Evolutionary conservation across 2,113 vertebrate genomes (phyloP).

Genomic region (Agapornis roseicollis): DNA sequence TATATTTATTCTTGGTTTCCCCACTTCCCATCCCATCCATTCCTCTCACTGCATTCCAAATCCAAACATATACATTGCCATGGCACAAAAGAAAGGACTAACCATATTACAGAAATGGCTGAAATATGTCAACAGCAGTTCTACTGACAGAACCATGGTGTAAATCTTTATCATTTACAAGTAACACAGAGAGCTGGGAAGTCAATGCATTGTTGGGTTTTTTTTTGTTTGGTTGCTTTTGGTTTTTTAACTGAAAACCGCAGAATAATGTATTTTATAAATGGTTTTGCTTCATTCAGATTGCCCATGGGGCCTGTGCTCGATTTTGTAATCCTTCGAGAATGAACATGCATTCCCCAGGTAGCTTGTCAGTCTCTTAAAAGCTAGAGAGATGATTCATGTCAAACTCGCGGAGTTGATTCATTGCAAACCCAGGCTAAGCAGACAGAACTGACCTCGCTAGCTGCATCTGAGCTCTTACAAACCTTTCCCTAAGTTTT

Average conservation of each 20-base stretch:
- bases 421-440: neutral
- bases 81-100: neutral
- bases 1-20: neutral
- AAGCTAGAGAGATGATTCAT: neutral
- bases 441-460: slow-evolving; percentile 13
- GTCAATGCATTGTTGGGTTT: neutral
- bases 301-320: neutral
- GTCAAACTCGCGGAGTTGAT: neutral
- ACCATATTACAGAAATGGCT: neutral
- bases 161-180: neutral
- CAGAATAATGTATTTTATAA: neutral
- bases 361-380: slow-evolving; percentile 4
- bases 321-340: neutral
- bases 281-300: neutral
- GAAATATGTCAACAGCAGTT: neutral
- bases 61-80: neutral
- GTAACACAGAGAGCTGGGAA: neutral
- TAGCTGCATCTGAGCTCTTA: neutral
- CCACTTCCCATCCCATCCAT: neutral
- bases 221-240: neutral
- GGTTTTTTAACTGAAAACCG: neutral
- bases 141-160: neutral
- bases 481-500: neutral
- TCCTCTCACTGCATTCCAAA: neutral
- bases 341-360: neutral